Evolutionary conservation across 2,888 invertebrate genomes (phyloP).

Genomic region (Limnephilus lunatus): DNA sequence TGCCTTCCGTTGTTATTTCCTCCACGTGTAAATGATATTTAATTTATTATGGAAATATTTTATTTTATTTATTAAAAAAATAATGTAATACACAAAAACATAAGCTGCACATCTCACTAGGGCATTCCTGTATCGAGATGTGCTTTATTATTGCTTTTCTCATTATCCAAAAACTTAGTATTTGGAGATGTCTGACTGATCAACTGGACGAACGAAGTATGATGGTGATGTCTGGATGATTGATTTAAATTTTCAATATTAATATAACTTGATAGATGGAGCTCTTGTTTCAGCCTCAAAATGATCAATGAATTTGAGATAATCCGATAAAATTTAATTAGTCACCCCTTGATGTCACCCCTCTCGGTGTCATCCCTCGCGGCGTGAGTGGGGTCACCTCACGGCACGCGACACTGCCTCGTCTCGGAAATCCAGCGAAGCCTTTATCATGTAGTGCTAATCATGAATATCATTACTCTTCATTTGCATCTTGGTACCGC

Average conservation of each 20-base stretch:
- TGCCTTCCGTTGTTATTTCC: no score
- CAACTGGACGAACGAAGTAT: no score
- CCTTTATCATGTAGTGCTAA: slow-evolving; percentile 2
- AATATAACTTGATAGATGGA: background rate
- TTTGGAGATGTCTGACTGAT: no score
- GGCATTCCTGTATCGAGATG: no score
- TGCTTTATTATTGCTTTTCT: no score
- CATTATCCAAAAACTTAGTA: no score
- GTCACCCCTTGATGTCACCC: slow-evolving; percentile 2
- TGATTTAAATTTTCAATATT: background rate
- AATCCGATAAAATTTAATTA: slow-evolving; percentile 2
- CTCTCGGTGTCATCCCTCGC: background rate
- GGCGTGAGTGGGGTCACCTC: background rate
- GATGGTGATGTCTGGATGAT: background rate
- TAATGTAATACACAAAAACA: no score
- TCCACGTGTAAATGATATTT: no score
- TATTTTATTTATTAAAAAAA: no score
- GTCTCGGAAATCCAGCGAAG: background rate
- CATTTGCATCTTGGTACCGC: background rate
- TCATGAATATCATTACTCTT: slow-evolving; percentile 2
- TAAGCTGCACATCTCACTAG: no score
- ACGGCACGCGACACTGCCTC: background rate
- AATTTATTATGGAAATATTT: no score
- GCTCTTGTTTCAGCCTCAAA: background rate
- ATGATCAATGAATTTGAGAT: background rate